Percentiles rank a stretch among this genome's conserved stretches.
phyloP scores from a whole-genome alignment of 2,888 invertebrate species.

The Leptopterna dolabrata region DNA sequence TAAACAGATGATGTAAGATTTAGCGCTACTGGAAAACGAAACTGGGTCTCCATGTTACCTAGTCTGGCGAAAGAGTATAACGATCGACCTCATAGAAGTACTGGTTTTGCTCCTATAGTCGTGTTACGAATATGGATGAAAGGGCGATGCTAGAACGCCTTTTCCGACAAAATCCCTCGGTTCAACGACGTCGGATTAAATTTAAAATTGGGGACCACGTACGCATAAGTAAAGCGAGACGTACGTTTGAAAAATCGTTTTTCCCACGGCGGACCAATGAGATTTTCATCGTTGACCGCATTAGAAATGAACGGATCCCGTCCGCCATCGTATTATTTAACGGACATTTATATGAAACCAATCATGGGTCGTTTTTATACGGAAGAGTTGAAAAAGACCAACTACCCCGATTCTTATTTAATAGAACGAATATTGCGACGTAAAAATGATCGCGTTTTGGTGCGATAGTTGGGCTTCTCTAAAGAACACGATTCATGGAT shows the following conservation, averaged over 20 bases:
- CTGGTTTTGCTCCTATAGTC: slow-evolving; percentile 53
- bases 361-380: slow-evolving; percentile 64
- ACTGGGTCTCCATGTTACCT: slow-evolving; percentile 53
- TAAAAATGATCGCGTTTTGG: too few relatives aligned
- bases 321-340: not conserved
- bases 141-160: slow-evolving; percentile 54
- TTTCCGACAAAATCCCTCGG: not conserved
- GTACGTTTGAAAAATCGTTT: slow-evolving; percentile 65
- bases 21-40: slow-evolving; percentile 33
- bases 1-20: slow-evolving; percentile 56
- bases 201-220: slow-evolving; percentile 65
- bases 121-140: slow-evolving; percentile 26
- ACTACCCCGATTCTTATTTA: too few relatives aligned
- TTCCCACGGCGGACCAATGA: slow-evolving; percentile 66
- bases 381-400: slow-evolving; percentile 62
- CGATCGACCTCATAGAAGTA: slow-evolving; percentile 50
- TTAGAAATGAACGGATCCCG: slow-evolving; percentile 61
- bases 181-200: slow-evolving; percentile 57
- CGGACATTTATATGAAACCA: not conserved
- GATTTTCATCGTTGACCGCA: slow-evolving; percentile 64
- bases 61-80: slow-evolving; percentile 53
- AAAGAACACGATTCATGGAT: too few relatives aligned
- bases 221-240: slow-evolving; percentile 64
- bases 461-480: too few relatives aligned
- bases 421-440: too few relatives aligned